Base-by-base conservation (phyloP, 2,888 invertebrate species). In the Eretmocerus hayati region DNA sequence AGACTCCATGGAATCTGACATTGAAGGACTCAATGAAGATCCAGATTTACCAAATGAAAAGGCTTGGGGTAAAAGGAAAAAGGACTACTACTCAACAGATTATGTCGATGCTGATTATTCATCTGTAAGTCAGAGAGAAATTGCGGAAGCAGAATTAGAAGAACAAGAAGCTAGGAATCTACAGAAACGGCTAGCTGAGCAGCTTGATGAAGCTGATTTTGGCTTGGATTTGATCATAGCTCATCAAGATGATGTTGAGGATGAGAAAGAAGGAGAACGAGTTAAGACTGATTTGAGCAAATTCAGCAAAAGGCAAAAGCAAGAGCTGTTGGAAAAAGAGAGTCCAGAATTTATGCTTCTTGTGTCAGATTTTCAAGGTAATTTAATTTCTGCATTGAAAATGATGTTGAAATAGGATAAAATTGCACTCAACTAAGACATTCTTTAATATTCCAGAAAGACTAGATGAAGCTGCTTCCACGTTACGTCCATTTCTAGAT, bases 51-150 rank as follows among this genome's bases (percentile, higher is more conserved):
- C 90, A 0, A 81, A 90, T 69, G 77, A 81, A 2, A 84, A 85
- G 72, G 90, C 91, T 18, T 94, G 94, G 94, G 94, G 94, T 38
- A 84, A 82, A 63, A 84, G 84, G 57, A 87, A 85, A 60, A 78
- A 75, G 50, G 77, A 80, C 30, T 95, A 82, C 68, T 93, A 92
- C 72, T 82, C 86, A 42, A 88, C 91, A 1, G 92, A 93, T 74
- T 91, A 87, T 72, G 83, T 90, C 15, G 93, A 93, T 75, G 81
- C 85, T 61, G 91, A 92, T 72, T 90, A 86, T 75, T 81, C 84
- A 38, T 83, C 59, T 3, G 46, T 60, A 11, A 65, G 52, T 63
- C 83, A 81, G 32, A 78, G 77, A 59, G 84, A 86, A 62, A 83
- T 84, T 59, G 83, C 84, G 59, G 83, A 84, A 60, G 90, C 89